These are phyloP conservation scores for Ferrisia virgata DNA, from an alignment of 2,888 invertebrate species.

Conservation along the genomic window DNA sequence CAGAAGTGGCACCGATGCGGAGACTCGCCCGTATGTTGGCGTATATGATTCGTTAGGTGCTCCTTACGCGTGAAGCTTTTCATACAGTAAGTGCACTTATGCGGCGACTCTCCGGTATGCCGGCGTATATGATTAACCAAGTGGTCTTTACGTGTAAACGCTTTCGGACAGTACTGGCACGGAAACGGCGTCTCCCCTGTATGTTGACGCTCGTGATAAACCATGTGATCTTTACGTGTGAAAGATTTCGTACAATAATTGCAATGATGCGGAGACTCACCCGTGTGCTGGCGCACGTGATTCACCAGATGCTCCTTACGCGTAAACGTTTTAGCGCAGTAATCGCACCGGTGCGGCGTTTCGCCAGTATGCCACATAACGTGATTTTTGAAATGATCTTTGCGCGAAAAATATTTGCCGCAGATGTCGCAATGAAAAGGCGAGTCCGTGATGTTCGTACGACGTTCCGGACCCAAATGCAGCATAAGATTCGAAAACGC, in stretches of 20 bases:
- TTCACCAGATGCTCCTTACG: conserved; percentile 82
- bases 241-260: conserved; percentile 83
- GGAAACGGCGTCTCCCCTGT: conserved; percentile 74
- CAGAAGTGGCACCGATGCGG: conserved; percentile 77
- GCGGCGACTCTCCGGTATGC: conserved; percentile 83
- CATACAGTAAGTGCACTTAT: conserved; percentile 82
- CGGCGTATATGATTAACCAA: conserved; percentile 83
- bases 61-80: conserved; percentile 52
- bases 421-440: conserved; percentile 71
- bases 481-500: conserved; percentile 48
- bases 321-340: conserved; percentile 82
- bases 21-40: conserved; percentile 59
- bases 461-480: conserved; percentile 48
- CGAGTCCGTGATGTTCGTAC: conserved; percentile 48
- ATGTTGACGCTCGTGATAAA: conserved; percentile 79
- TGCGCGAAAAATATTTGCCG: conserved; percentile 80
- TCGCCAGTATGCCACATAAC: conserved; percentile 64
- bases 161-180: conserved; percentile 71
- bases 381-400: conserved; percentile 83
- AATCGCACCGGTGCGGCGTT: conserved; percentile 71
- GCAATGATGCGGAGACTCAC: conserved; percentile 60
- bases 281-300: conserved; percentile 77
- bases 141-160: conserved; percentile 85
- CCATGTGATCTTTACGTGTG: conserved; percentile 79
- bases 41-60: conserved; percentile 52